Evolutionary conservation across 2,797 vertebrate species (phyloP), one percentile per base, ranked within the genome.

Genomic region (Sebastes miniatus): DNA sequence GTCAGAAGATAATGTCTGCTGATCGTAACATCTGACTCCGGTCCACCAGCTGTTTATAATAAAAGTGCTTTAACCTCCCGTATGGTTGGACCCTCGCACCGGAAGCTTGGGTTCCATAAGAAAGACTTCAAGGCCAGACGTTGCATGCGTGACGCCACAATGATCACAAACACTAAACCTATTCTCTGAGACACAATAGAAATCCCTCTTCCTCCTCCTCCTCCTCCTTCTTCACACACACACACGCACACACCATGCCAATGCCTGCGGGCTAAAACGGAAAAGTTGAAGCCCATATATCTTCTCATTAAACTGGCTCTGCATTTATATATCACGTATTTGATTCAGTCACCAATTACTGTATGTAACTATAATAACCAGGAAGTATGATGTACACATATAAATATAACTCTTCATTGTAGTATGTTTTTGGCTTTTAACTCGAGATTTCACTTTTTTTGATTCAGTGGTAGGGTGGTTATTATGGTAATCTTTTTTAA

Each of bases 41-140:
- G 78, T 82, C 80, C 81, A 88, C 82, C 87, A 92, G 88, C 88
- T 85, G 84, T 87, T 84, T 76, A 68, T 89, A 85, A 79, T 54
- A 76, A 47, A 47, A 85, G 72, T 69, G 79, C 79, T 80, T 91
- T 87, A 86, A 87, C 84, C 80, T 83, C 77, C 77, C 50, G 68
- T 80, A 86, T 86, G 79, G 69, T 80, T 79, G 59, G 65, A 78
- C 70, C 58, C 43, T 75, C 27, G 22, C 36, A 76, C 54, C 83
- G 57, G 61, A 85, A 91, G 82, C 64, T 24, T 71, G 39, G 64
- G 61, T 81, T 83, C 69, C 59, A 81, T 87, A 87, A 88, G 85
- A 91, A 91, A 90, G 80, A 88, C 80, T 90, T 92, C 88, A 93
- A 91, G 87, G 89, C 77, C 85, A 93, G 64, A 86, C 78, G 56